These are phyloP conservation scores for Limonius californicus DNA, from an alignment of 1,140 invertebrate genomes.

Conservation along the genomic window DNA sequence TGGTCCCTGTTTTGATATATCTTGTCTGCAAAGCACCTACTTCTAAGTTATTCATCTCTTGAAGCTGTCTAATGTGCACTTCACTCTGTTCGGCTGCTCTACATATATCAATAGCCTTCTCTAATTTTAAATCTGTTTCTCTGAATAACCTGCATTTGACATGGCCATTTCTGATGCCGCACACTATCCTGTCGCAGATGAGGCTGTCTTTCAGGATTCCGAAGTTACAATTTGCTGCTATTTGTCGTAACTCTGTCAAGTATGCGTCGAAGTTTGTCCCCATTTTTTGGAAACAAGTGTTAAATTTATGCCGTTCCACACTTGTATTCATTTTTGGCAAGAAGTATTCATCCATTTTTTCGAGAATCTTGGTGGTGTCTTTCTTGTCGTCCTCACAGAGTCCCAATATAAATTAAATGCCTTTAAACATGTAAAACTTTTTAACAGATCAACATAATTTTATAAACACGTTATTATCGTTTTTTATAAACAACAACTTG, in stretches of 20 bases:
- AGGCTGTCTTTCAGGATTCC: not conserved
- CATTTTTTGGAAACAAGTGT: not conserved
- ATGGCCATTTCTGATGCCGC: not conserved
- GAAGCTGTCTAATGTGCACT: not conserved
- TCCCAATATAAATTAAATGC: no score
- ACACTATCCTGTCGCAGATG: not conserved
- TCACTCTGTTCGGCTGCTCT: not conserved
- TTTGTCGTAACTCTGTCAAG: not conserved
- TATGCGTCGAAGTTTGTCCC: not conserved
- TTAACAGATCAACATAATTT: no score
- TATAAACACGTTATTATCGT: no score
- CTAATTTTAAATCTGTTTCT: not conserved
- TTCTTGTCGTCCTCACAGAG: no score
- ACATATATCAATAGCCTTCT: not conserved
- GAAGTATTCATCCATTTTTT: not conserved
- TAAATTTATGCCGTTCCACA: not conserved
- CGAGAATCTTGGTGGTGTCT: no score
- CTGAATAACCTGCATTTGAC: not conserved
- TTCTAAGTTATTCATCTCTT: no score
- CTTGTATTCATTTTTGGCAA: not conserved
- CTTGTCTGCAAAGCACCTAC: no score
- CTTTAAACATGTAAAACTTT: no score
- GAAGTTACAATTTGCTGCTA: not conserved
- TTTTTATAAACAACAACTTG: no score
- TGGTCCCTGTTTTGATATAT: no score